Evolutionary conservation across 2,888 invertebrate genomes (phyloP).

Genomic region (Merodon equestris): DNA sequence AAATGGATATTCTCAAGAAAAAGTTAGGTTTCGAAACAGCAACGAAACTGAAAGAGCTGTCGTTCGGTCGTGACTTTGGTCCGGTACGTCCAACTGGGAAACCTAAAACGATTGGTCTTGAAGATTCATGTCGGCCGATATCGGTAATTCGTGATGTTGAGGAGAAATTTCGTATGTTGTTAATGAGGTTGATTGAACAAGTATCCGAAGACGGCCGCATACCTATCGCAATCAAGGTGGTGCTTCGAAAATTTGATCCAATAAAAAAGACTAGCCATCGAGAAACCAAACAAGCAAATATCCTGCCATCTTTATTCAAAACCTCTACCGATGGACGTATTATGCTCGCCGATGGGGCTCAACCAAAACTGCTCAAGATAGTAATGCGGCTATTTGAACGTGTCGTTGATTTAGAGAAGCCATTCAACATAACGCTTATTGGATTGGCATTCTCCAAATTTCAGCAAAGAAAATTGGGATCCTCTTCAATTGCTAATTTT

Average conservation of each 20-base stretch:
- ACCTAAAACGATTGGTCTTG: slow-evolving; percentile 89
- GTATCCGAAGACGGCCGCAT: slow-evolving; percentile 89
- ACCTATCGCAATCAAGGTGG: slow-evolving; percentile 87
- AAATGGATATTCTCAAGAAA: slow-evolving; percentile 82
- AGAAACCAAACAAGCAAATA: slow-evolving; percentile 87
- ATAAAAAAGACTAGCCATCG: slow-evolving; percentile 84
- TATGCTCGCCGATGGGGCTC: slow-evolving; percentile 80
- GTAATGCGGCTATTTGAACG: slow-evolving; percentile 88
- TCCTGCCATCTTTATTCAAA: slow-evolving; percentile 84
- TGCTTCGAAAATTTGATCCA: slow-evolving; percentile 86
- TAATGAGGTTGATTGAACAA: slow-evolving; percentile 85
- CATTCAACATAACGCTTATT: slow-evolving; percentile 88
- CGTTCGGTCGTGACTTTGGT: slow-evolving; percentile 87
- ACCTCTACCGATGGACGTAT: slow-evolving; percentile 77
- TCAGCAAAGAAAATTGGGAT: slow-evolving; percentile 84
- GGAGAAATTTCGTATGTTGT: slow-evolving; percentile 84
- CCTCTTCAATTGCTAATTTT: slow-evolving; percentile 87
- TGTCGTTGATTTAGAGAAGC: slow-evolving; percentile 85
- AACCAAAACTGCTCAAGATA: slow-evolving; percentile 84
- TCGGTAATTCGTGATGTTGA: slow-evolving; percentile 87
- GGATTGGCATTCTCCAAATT: slow-evolving; percentile 92
- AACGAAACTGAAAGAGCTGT: slow-evolving; percentile 84
- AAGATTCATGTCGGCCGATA: slow-evolving; percentile 88
- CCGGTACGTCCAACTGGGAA: slow-evolving; percentile 87
- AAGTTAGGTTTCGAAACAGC: slow-evolving; percentile 85